Evolutionary conservation across 2,113 vertebrate genomes (phyloP).

Genomic region (Chunga burmeisteri): DNA sequence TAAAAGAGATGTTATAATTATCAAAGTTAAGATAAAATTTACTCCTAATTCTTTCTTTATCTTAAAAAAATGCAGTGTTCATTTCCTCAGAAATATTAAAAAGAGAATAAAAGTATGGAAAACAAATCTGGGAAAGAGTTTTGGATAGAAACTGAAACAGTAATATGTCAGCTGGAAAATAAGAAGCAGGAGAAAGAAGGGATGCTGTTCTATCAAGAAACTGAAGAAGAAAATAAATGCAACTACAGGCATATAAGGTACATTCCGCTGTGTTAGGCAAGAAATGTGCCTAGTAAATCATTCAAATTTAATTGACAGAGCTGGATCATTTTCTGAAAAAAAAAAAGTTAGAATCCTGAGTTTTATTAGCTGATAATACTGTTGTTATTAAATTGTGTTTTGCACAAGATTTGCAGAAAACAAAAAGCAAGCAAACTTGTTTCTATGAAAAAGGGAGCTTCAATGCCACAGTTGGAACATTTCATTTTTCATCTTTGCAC

Average conservation of each 20-base stretch:
- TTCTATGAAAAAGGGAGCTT: not conserved
- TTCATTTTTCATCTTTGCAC: not conserved
- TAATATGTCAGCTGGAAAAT: not conserved
- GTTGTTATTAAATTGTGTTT: not conserved
- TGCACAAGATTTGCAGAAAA: not conserved
- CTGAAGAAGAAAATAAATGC: not conserved
- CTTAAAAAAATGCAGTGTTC: not conserved
- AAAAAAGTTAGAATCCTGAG: not conserved
- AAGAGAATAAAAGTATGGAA: not conserved
- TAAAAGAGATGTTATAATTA: not conserved
- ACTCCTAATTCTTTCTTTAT: not conserved
- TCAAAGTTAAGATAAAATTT: not conserved
- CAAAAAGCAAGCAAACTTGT: not conserved
- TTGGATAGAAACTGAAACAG: not conserved
- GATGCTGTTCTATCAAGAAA: not conserved
- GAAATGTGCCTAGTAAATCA: not conserved
- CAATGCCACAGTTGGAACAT: accelerated
- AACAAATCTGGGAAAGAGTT: not conserved
- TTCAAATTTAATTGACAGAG: not conserved
- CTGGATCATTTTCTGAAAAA: not conserved
- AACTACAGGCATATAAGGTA: not conserved
- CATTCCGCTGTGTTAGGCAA: not conserved
- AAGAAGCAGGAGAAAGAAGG: not conserved
- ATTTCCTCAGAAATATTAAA: not conserved
- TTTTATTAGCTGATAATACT: not conserved